Conservation (phyloP, 2,888 invertebrate genomes). For the Eupithecia subumbrata region DNA sequence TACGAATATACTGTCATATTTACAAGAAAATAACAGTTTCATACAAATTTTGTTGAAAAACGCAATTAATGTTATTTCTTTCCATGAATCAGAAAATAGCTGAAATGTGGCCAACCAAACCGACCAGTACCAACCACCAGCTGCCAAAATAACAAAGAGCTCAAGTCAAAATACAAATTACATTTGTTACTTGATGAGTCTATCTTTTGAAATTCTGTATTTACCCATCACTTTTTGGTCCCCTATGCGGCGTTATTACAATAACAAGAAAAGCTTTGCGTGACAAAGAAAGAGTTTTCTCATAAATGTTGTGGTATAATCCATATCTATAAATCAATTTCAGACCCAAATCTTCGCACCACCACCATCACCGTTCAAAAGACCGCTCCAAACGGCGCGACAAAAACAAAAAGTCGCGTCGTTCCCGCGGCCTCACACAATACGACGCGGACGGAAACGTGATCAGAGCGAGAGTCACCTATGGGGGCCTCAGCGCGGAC, state of each 20-base stretch:
- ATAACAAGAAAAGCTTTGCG: neutral
- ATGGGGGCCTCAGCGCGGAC: conserved; percentile 82
- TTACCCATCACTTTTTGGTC: neutral
- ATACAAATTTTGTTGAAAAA: too few relatives aligned
- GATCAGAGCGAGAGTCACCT: conserved; percentile 76
- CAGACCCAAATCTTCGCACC: conserved; percentile 54
- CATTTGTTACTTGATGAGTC: too few relatives aligned
- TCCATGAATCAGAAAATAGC: too few relatives aligned
- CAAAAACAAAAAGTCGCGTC: conserved; percentile 52
- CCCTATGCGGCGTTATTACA: neutral
- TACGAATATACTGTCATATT: too few relatives aligned
- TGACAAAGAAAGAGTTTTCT: neutral
- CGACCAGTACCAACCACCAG: neutral
- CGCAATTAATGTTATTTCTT: too few relatives aligned
- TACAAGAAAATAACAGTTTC: too few relatives aligned
- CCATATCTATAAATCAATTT: neutral
- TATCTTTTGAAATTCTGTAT: too few relatives aligned
- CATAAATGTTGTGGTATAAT: neutral
- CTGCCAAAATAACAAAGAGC: neutral
- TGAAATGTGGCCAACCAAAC: too few relatives aligned
- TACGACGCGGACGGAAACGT: conserved; percentile 74
- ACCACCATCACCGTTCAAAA: conserved; percentile 40
- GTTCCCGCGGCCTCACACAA: conserved; percentile 62
- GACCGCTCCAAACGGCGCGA: conserved; percentile 46
- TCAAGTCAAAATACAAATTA: neutral